These are phyloP conservation scores for Melanotaenia boesemani DNA, from an alignment of 2,797 vertebrate genomes.

Conservation along the genomic window DNA sequence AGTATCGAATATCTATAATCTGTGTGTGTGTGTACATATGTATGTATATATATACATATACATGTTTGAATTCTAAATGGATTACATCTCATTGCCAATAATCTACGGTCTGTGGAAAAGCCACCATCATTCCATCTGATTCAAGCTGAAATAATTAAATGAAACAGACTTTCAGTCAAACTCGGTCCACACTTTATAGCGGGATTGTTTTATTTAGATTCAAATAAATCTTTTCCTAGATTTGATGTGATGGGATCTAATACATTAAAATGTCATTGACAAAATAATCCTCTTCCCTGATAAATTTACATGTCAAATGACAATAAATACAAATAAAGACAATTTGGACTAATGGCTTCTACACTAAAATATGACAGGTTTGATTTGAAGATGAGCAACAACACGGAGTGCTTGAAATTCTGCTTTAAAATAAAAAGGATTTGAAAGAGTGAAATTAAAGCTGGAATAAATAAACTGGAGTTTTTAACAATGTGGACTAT, in stretches of 20 bases:
- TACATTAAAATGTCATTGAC: slow-evolving; percentile 42
- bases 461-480: slow-evolving; percentile 51
- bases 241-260: slow-evolving; percentile 57
- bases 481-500: slow-evolving; percentile 42
- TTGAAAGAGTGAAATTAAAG: slow-evolving; percentile 21
- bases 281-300: slow-evolving; percentile 53
- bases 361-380: slow-evolving; percentile 15
- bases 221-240: slow-evolving; percentile 60
- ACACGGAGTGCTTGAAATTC: slow-evolving; percentile 58
- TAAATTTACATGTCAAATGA: slow-evolving; percentile 54
- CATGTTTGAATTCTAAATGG: too few species aligned
- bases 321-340: slow-evolving; percentile 55
- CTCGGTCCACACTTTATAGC: slow-evolving; percentile 39
- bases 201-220: slow-evolving; percentile 75
- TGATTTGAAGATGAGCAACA: slow-evolving; percentile 28
- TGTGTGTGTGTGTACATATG: too few species aligned
- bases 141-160: neutral
- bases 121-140: too few species aligned
- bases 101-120: neutral
- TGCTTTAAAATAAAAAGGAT: neutral
- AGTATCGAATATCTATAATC: too few species aligned
- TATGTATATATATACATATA: too few species aligned
- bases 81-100: too few species aligned
- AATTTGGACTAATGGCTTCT: slow-evolving; percentile 14
- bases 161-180: neutral